A percentile compares a stretch with the other conserved stretches of the same genome.
Evolutionary conservation across 2,797 vertebrate species (phyloP).

Genomic region (Crax fasciolata): DNA sequence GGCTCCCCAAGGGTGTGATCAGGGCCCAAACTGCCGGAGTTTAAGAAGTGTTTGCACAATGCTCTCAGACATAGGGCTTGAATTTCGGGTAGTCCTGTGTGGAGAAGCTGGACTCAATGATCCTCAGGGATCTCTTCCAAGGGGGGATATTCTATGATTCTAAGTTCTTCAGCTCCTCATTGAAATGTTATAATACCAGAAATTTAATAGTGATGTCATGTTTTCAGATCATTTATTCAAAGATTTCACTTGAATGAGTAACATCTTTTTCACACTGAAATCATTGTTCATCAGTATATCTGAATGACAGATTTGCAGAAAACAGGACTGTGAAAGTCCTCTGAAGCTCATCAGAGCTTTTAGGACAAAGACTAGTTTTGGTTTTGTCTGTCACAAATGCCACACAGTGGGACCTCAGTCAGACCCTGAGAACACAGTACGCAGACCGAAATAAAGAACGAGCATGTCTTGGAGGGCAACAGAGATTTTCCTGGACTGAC

Average conservation of each 20-base stretch:
- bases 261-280: neutral
- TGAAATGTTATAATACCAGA: neutral
- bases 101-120: no score
- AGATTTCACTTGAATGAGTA: neutral
- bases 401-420: neutral
- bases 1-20: no score
- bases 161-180: neutral
- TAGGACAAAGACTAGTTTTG: neutral
- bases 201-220: neutral
- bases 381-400: neutral
- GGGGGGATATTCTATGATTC: neutral
- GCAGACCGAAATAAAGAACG: neutral
- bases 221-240: neutral
- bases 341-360: neutral
- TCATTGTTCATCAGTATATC: no score
- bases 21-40: no score
- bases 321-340: neutral
- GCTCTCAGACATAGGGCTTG: no score
- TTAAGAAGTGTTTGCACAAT: no score
- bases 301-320: neutral
- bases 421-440: neutral
- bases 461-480: neutral
- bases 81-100: no score
- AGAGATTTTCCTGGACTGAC: neutral
- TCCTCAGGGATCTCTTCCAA: no score